Evolutionary conservation across 2,113 vertebrate genomes (phyloP).

Genomic region (Tragelaphus scriptus): DNA sequence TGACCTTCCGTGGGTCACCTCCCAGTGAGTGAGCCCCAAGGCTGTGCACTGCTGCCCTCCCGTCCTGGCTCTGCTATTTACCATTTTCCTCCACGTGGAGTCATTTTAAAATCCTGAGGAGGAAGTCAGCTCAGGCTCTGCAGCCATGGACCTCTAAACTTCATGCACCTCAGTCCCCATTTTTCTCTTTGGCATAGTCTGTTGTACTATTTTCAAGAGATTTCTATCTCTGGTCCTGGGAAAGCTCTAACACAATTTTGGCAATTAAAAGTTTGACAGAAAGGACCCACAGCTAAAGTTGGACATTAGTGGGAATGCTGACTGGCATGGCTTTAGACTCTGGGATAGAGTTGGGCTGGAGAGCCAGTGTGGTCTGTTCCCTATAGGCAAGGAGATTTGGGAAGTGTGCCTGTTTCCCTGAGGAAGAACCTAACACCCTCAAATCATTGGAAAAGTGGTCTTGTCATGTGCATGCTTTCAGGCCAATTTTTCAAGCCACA

Average conservation of each 20-base stretch:
- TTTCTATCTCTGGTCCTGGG: background rate
- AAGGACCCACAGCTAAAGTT: background rate
- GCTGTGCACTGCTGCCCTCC: background rate
- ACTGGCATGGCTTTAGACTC: background rate
- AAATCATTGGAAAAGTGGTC: background rate
- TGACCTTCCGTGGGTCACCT: background rate
- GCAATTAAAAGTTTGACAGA: background rate
- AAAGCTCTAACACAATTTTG: background rate
- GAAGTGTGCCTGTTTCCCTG: background rate
- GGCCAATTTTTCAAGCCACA: background rate
- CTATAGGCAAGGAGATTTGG: background rate
- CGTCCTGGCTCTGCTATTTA: rapidly evolving
- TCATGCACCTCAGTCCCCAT: background rate
- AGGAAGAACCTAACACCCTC: background rate
- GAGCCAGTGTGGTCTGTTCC: background rate
- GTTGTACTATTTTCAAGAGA: background rate
- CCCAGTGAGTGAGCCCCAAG: background rate
- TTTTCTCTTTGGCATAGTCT: background rate
- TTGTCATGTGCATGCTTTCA: background rate
- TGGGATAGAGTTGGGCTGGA: background rate
- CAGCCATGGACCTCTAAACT: background rate
- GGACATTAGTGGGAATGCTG: background rate
- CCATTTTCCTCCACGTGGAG: background rate
- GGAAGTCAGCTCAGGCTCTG: background rate
- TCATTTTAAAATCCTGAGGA: background rate